Evolutionary conservation across 2,797 vertebrate genomes (phyloP), one percentile per base, ranked within the genome.

Genomic region (Pygocentrus nattereri): DNA sequence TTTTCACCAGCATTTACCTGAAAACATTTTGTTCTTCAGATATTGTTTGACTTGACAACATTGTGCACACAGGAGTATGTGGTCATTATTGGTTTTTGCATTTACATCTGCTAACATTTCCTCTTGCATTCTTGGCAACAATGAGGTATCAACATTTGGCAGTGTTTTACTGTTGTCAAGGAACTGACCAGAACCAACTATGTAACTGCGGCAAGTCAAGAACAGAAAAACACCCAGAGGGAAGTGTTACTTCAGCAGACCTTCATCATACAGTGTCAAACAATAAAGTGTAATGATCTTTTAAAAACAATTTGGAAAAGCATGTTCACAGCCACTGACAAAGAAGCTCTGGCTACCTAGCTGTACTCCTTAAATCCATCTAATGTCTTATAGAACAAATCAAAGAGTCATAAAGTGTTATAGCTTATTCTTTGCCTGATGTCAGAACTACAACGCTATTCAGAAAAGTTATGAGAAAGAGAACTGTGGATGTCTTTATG

Each of bases 121-220:
- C 76, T 82, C 59, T 56, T 68, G 59, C 76, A 79, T 85, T 84
- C 77, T 49, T 78, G 61, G 82, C 78, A 85, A 80, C 52, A 80
- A 72, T 62, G 78, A 82, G 81, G 50, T 71, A 84, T 85, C 71
- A 84, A 80, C 70, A 84, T 84, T 84, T 82, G 68, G 70, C 78
- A 78, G 69, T 78, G 78, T 85, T 87, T 82, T 85, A 61, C 68
- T 82, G 82, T 86, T 84, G 78, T 87, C 74, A 82, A 85, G 79
- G 76, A 83, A 79, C 86, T 79, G 78, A 58, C 41, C 73, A 68
- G 31, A 70, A 80, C 27, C 27, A 80, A 31, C 64, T 23, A 74
- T 8, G 23, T 59, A 73, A 74, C 67, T 73, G 34, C 30, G 25
- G 61, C 68, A 30, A 76, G 58, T 73, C 13, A 78, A 31, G 30